Evolutionary conservation across 1,140 invertebrate genomes (phyloP), one percentile per base, ranked within the genome.

Genomic region (Helicoverpa armigera): DNA sequence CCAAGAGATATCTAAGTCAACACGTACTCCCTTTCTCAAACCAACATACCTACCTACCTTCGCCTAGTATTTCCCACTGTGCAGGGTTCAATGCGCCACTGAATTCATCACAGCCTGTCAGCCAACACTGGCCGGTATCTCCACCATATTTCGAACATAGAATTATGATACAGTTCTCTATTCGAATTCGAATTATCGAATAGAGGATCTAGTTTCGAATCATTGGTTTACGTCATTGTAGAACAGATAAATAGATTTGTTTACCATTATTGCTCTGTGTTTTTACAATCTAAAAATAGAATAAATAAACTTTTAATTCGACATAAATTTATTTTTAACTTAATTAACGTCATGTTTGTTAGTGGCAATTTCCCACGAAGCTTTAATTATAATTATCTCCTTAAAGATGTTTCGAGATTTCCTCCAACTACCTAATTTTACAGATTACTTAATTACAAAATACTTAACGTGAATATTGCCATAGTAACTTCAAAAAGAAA

Each of bases 151-250:
- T 73, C 48, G 53, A 9, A 11, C 70, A 12, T 29, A 43, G 53
- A 72, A 72, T 73, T 73, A 73, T 73, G 31, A 56, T 73, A 73
- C 53, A 73, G 16, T n/a, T 43, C 31, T 18, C 10, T 58, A 58
- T 73, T 73, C 70, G 56, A 73, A 58, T 73, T 73, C 70, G 56
- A 73, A 58, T 73, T 16, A 58, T 54, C 53, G 3, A 31, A 43
- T 31, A 16, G 12, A 2, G 10, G 53, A 56, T 58, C 48, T 54
- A 70, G 23, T 70, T 70, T 10, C 5, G 13, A 11, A 70, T 70
- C 50, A 70, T 70, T 70, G 50, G 67, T 53, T 70, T 70, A 53
- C 50, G 50, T 70, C 43, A 51, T 23, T 14, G 43, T 23, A 23
- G 5, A 43, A 9, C 35, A 9, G 5, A 43, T 43, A 43, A 43